Base-by-base conservation (phyloP, 35 echinoderm and acorn worm species). In the Amphiura filiformis region DNA sequence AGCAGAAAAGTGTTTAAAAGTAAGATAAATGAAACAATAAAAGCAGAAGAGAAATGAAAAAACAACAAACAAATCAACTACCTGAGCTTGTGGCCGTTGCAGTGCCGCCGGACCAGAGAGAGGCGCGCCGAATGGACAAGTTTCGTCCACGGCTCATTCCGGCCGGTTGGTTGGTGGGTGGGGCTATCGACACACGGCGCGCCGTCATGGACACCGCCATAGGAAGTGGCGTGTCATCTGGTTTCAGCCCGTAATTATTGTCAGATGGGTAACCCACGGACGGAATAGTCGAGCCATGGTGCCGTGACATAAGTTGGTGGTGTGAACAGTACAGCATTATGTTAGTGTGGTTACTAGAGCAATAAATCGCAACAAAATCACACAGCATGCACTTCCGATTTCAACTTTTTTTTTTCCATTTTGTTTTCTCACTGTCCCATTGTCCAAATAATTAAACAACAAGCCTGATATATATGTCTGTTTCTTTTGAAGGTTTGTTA, bases 81-180 rank as follows among this genome's bases (percentile, higher is more conserved):
- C 91, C 91, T 85, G 83, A 85, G 92, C 90, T 93, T 86, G 81
- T 97, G 81, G 88, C 95, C 28, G 96, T 89, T 75, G 87, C 75
- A 39, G 96, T 92, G 82, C 92, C 93, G 35, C 93, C 93, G 1
- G 96, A 99, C 96, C 96, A 99, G 34, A 99, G 96, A 77, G 96
- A 99, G 84, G 96, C 93, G 80, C 96, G 96, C 57, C 96, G 93
- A 79, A 93, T 91, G 44, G 96, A 99, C 93, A 95, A 82, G 84
- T 94, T 99, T 86, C 93, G 89, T 65, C 84, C 84, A 84, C 96
- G 96, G 65, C 86, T 91, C 93, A 93, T 81, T 81, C 87, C 78
- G 80, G 87, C 85, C 23, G 95, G 91, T 75, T 87, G 86, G 49
- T 85, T 81, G 65, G 89, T 77, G 38, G 96, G 96, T 64, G 93